A percentile compares a stretch with the other conserved stretches of the same genome.
Conservation (phyloP, 2,888 invertebrate genomes). For the Epiperipatus broadwayi region DNA sequence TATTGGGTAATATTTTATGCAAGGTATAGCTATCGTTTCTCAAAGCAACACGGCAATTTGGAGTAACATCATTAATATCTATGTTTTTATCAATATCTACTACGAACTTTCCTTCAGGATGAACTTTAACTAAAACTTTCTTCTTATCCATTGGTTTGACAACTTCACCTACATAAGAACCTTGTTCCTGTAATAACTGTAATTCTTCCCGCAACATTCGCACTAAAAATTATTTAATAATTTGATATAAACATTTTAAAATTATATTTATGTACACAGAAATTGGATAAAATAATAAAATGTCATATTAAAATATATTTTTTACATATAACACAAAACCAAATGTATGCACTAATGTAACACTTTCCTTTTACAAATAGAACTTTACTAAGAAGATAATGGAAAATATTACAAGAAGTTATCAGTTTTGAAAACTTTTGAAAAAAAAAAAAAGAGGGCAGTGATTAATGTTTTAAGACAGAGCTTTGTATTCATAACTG, state of each 20-base stretch:
- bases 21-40: conserved; percentile 95
- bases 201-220: conserved; percentile 92
- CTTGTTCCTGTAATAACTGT: conserved; percentile 83
- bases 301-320: not conserved
- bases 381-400: too few relatives aligned
- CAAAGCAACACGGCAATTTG: conserved; percentile 89
- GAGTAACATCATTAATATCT: conserved; percentile 90
- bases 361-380: too few relatives aligned
- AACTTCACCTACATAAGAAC: conserved; percentile 97
- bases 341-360: too few relatives aligned
- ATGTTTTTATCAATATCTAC: conserved; percentile 98
- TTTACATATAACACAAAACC: too few relatives aligned
- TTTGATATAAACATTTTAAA: not conserved
- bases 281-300: conserved; percentile 7
- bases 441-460: too few relatives aligned
- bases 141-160: conserved; percentile 99
- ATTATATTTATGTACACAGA: conserved; percentile 5
- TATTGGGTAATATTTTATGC: conserved; percentile 95
- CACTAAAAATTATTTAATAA: conserved; percentile 51
- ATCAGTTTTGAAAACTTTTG: too few relatives aligned
- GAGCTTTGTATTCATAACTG: too few relatives aligned
- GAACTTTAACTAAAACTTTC: conserved; percentile 95
- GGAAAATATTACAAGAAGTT: too few relatives aligned
- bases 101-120: conserved; percentile 98
- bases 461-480: too few relatives aligned